phyloP scores from a whole-genome alignment of 1,140 invertebrate species.

The Coenobita brevimanus region DNA sequence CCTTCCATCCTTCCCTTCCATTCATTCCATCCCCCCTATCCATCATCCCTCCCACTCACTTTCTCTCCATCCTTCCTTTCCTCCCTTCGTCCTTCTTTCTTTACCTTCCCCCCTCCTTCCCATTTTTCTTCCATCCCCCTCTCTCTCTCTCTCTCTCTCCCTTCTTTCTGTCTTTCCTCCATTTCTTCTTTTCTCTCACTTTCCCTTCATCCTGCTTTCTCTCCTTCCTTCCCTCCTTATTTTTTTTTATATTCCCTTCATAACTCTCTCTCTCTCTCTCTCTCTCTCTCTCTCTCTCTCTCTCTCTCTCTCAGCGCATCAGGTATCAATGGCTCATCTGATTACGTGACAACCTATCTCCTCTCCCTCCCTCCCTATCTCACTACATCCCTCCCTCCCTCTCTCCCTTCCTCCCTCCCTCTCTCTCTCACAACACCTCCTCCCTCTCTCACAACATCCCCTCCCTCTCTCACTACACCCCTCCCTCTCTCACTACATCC shows the following conservation, averaged over 20 bases:
- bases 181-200: not conserved
- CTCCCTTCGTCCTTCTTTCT: not conserved
- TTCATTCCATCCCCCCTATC: not conserved
- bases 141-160: not conserved
- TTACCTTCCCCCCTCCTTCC: not conserved
- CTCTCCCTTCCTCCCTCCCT: too few relatives aligned
- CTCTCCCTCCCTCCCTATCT: too few relatives aligned
- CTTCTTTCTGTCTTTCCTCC: not conserved
- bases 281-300: slow-evolving; percentile 22
- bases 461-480: too few relatives aligned
- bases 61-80: not conserved
- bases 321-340: too few relatives aligned
- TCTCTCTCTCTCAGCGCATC: too few relatives aligned
- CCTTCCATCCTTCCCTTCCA: not conserved
- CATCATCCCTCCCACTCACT: not conserved
- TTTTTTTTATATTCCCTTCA: not conserved
- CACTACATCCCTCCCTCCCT: too few relatives aligned
- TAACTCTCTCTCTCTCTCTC: not conserved
- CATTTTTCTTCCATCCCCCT: not conserved
- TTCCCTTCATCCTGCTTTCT: not conserved
- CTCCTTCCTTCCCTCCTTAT: not conserved
- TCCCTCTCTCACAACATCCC: too few relatives aligned
- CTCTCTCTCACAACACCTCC: too few relatives aligned
- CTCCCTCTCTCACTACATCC: too few relatives aligned
- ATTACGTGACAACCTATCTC: too few relatives aligned